phyloP scores from a whole-genome alignment of 2,113 vertebrate genomes.

The Tragelaphus imberbis region DNA sequence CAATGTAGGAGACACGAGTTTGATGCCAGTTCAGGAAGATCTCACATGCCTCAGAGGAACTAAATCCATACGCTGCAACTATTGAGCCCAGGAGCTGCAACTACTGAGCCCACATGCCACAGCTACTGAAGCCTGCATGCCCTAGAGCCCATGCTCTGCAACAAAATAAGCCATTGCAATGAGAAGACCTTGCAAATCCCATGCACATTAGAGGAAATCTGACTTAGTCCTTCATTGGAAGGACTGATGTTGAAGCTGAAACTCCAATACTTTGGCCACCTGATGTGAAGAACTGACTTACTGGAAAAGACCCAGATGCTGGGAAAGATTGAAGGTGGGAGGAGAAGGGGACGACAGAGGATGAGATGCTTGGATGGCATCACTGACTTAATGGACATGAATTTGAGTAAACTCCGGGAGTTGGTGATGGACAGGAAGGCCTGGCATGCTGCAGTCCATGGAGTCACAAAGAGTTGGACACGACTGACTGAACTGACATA shows the following conservation, averaged over 20 bases:
- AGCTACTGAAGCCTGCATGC: background rate
- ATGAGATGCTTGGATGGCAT: background rate
- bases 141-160: background rate
- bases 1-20: background rate
- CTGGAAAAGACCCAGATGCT: background rate
- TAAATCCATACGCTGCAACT: background rate
- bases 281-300: background rate
- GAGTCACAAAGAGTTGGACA: background rate
- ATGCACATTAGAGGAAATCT: background rate
- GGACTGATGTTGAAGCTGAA: background rate
- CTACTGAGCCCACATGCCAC: background rate
- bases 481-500: background rate
- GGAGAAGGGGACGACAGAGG: background rate
- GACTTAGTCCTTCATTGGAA: background rate
- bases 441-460: too few relatives aligned
- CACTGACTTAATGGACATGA: background rate
- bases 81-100: background rate
- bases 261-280: background rate
- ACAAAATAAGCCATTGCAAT: background rate
- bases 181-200: background rate
- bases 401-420: background rate
- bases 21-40: background rate
- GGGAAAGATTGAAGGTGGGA: background rate
- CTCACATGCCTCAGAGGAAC: background rate
- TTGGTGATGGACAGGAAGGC: too few relatives aligned